Evolutionary conservation across 2,797 vertebrate species (phyloP).

Genomic region (Labeo calbasu): DNA sequence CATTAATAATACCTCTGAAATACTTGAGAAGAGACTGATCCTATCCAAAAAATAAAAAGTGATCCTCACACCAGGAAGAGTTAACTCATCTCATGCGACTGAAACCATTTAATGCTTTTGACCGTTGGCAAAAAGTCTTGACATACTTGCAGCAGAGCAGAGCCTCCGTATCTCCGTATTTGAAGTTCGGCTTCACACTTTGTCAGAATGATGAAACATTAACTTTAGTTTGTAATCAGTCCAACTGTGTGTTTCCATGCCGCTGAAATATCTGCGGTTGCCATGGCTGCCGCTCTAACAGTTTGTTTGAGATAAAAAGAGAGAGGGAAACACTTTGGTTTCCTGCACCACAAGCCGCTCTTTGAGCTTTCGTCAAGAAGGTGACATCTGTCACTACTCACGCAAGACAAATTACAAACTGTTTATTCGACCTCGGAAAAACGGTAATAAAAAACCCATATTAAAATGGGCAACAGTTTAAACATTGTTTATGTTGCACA

Average conservation of each 20-base stretch:
- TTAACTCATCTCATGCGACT: neutral
- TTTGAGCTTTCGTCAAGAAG: constrained; percentile 7
- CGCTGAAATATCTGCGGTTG: constrained; percentile 31
- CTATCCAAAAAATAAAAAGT: neutral
- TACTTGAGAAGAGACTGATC: neutral
- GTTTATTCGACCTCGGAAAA: neutral
- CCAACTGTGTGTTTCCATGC: constrained; percentile 47
- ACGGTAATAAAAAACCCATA: neutral
- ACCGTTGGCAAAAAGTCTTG: neutral
- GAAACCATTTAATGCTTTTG: neutral
- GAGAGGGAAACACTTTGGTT: constrained; percentile 53
- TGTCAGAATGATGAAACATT: neutral
- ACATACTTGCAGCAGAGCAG: neutral
- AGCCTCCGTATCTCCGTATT: neutral
- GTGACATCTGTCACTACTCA: constrained; percentile 37
- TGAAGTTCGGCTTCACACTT: neutral
- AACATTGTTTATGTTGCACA: neutral
- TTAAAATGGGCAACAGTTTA: neutral
- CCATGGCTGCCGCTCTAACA: constrained; percentile 36
- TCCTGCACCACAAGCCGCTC: constrained; percentile 52
- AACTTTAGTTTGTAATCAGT: constrained; percentile 12
- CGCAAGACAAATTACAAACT: neutral
- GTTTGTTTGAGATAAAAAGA: constrained; percentile 41
- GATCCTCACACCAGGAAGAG: neutral
- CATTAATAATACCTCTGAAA: neutral